Evolutionary conservation across 2,888 invertebrate genomes (phyloP), one percentile per base, ranked within the genome.

Genomic region (Lamproptera curius): DNA sequence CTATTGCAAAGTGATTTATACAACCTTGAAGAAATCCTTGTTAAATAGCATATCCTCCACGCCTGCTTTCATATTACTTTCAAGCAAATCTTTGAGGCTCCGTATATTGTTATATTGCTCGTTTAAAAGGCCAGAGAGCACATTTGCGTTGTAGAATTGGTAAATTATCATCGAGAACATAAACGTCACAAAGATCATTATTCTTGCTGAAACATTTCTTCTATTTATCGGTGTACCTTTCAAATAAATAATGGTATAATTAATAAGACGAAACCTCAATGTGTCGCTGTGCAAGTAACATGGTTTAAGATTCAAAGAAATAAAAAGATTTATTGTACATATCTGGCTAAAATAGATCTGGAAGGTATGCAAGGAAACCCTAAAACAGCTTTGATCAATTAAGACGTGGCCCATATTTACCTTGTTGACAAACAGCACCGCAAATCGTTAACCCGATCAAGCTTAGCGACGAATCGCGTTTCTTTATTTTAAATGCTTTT

Each of bases 81-180:
- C 73, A 40, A 90, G 61, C 51, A 93, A 65, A 62, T 92, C 91
- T 39, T 82, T 70, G 15, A 92, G 61, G 2, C 88, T 90, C 50
- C 83, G 88, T 36, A 93, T 92, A 16, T 88, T 90, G 57, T 89
- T 90, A 0, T 91, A 90, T 10, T 90, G 85, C 46, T 91, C 90
- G 65, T 90, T 87, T 26, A 93, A 70, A 47, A 92, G 65, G 0
- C 91, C 90, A 0, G 93, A 92, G 1, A 93, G 92, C 39, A 93
- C 90, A 39, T 90, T 91, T 1, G 92, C 93, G 35, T 92, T 92
- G 67, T 93, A 93, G 67, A 92, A 93, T 63, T 92, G 92, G 67
- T 91, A 92, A 36, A 92, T 73, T 13, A 90, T 83, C 52, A 92
- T 81, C 0, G 91, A 83, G 65, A 91, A 91, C 1, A 91, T 42